Base-by-base conservation (phyloP, 2,797 vertebrate species). In the Orestias chungarensis region DNA sequence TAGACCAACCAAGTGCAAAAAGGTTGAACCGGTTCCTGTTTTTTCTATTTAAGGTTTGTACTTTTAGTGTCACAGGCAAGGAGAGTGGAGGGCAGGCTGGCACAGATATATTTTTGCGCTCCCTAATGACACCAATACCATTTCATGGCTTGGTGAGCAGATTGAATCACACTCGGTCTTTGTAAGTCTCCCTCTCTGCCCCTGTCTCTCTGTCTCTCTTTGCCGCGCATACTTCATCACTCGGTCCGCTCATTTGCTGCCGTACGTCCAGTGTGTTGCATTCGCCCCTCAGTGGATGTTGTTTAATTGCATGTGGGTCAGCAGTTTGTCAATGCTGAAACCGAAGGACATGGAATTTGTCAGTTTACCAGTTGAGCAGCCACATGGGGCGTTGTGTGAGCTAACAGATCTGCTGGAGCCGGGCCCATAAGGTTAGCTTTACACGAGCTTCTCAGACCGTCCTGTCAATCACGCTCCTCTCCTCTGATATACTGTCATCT, bases 341-440 rank as follows among this genome's bases (percentile, higher is more conserved):
- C 88, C 84, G 78, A 90, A 93, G 90, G 90, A 91, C 87, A 72
- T 89, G 93, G 93, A 94, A 94, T 95, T 91, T 94, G 91, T 93
- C 93, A 93, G 92, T 93, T 94, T 94, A 94, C 92, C 92, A 93
- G 78, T 93, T 92, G 88, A 92, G 91, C 93, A 90, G 87, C 86
- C 78, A 76, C 86, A 73, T 83, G 80, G 84, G 91, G 87, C 68
- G 83, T 89, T 31, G 80, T 88, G 85, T 85, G 77, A 86, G 85
- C 87, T 85, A 86, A 84, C 90, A 87, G 84, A 87, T 83, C 86
- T 69, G 87, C 83, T 89, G 88, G 88, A 91, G 86, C 84, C 78
- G 81, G 82, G 89, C 89, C 90, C 86, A 72, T 82, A 84, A 87
- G 91, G 87, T 90, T 90, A 88, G 86, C 81, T 88, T 93, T 91